Evolutionary conservation across 2,888 invertebrate species (phyloP).

Genomic region (Acanthococcus lagerstroemiae): DNA sequence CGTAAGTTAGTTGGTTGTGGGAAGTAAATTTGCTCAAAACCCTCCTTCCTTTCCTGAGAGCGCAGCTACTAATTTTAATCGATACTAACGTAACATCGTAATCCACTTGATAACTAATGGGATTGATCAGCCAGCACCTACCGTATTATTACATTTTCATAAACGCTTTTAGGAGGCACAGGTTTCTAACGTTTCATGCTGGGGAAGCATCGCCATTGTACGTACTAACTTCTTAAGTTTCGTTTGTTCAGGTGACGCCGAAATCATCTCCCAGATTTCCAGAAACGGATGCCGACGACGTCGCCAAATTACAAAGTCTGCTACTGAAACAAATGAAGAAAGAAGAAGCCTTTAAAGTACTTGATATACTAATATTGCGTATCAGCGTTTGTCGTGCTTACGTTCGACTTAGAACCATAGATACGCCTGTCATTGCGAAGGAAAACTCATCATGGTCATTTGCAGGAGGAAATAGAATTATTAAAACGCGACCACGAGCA

Average conservation of each 20-base stretch:
- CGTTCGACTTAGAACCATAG: neutral
- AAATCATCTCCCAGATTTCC: conserved; percentile 12
- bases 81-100: no score
- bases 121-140: no score
- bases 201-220: no score
- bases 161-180: no score
- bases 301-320: conserved; percentile 14
- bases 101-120: no score
- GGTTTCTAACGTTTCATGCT: no score
- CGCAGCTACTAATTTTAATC: no score
- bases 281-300: conserved; percentile 18
- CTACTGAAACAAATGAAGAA: conserved; percentile 26
- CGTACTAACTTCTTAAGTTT: neutral
- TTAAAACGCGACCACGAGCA: conserved; percentile 20
- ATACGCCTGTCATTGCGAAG: neutral
- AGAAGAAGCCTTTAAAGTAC: conserved; percentile 28
- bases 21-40: no score
- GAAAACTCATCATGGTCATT: no score
- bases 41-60: no score
- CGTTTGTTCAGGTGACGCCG: conserved; percentile 3
- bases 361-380: neutral
- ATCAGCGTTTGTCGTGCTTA: neutral
- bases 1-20: no score
- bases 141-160: no score
- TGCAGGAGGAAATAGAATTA: conserved; percentile 33